Base-by-base conservation (phyloP, 2,888 invertebrate species). In the Adelphocoris suturalis region DNA sequence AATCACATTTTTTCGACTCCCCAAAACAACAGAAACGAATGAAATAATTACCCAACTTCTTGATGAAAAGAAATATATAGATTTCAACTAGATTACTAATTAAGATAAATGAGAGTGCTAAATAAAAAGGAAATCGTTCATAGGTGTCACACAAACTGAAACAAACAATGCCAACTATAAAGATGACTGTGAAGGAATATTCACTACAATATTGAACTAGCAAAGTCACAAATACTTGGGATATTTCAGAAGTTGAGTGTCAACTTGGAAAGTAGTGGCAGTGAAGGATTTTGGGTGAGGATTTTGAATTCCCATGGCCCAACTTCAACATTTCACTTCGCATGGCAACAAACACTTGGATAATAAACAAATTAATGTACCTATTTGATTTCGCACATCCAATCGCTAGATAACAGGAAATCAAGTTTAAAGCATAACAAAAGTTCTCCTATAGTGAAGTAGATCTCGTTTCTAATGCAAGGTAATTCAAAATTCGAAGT, bases 51-150 rank as follows among this genome's bases (percentile, higher is more conserved):
- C 37, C 37, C 37, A 37, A 37, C 37, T 37, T 4, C 2, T 4
- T 37, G 37, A 4, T 4, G 37, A 37, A 37, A 37, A 37, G 2
- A n/a, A 61, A 61, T n/a, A 61, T n/a, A 7, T n/a, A 11, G 12
- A 68, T 23, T 9, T 27, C 23, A 68, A 68, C 57, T 16, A 57
- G 37, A 37, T n/a, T 13, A 5, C 5, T 57, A 57, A 16, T n/a
- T 16, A 57, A 57, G n/a, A 57, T 57, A n/a, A 61, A 61, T 23
- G 19, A 4, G 68, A 68, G 68, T 68, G 68, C 68, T 68, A 23
- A 23, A 27, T 27, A 68, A 68, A 23, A 68, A 68, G 68, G 68
- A 68, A 68, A 68, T 68, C 27, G 68, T 68, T 68, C 68, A 12
- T 9, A n/a, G 61, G 68, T 19, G 68, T 23, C 68, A 52, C 52